Conservation (phyloP, 2,113 vertebrate species). For the Ivindomyrus marchei region DNA sequence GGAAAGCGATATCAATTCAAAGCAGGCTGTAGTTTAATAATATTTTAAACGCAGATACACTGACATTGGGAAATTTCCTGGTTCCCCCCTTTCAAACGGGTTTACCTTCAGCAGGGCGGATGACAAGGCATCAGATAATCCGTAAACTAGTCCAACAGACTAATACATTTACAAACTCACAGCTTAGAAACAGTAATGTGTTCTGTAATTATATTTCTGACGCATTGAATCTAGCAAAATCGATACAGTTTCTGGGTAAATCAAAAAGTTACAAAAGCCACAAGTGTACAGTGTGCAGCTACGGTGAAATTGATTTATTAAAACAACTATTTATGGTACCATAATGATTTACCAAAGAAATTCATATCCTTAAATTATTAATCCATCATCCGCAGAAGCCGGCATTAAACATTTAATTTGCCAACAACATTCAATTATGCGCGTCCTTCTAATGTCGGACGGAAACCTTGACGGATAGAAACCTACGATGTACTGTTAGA, state of each 20-base stretch:
- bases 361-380: background rate
- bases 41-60: background rate
- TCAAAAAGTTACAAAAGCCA: background rate
- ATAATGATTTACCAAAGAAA: background rate
- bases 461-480: background rate
- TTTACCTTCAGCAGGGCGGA: background rate
- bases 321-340: background rate
- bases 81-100: background rate
- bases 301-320: background rate
- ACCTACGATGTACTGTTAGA: background rate
- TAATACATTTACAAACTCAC: background rate
- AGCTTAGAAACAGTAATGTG: background rate
- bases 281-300: background rate
- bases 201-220: background rate
- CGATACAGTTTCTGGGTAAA: background rate
- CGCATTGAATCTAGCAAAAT: background rate
- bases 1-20: background rate
- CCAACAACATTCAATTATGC: background rate
- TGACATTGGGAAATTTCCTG: background rate
- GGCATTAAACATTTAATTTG: background rate
- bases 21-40: background rate
- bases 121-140: background rate
- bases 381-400: background rate
- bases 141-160: background rate
- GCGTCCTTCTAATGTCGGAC: background rate